These are phyloP conservation scores for Callipepla californica DNA, from an alignment of 2,113 vertebrate species.

Conservation along the genomic window DNA sequence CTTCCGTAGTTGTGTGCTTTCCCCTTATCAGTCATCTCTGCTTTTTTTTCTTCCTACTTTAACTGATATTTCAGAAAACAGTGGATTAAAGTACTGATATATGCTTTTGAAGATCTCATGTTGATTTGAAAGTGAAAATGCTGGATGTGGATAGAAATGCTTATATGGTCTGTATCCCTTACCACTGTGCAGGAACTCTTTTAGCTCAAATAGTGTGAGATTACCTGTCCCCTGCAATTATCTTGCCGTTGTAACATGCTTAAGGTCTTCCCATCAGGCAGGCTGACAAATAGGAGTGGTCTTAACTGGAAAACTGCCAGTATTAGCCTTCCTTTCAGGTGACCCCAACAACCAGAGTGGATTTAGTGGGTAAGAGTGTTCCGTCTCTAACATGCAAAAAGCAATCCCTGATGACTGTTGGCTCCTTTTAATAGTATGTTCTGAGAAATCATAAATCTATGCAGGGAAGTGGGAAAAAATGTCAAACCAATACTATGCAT, in stretches of 20 bases:
- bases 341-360: not conserved
- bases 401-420: not conserved
- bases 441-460: not conserved
- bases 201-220: accelerated
- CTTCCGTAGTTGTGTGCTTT: not conserved
- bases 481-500: not conserved
- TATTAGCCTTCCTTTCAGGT: not conserved
- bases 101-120: not conserved
- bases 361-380: not conserved
- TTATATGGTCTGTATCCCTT: not conserved
- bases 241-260: not conserved
- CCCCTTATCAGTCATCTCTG: not conserved
- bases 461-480: not conserved
- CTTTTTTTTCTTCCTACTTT: not conserved
- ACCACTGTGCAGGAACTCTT: not conserved
- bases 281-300: not conserved
- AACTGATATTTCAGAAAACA: not conserved
- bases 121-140: not conserved
- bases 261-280: not conserved
- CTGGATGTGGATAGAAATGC: not conserved
- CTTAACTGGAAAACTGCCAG: not conserved
- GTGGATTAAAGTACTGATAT: not conserved
- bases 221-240: not conserved
- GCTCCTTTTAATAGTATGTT: not conserved
- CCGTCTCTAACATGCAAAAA: not conserved